A percentile compares a stretch with the other conserved stretches of the same genome.
phyloP scores from a whole-genome alignment of 2,797 vertebrate species.

The Echeneis naucrates region DNA sequence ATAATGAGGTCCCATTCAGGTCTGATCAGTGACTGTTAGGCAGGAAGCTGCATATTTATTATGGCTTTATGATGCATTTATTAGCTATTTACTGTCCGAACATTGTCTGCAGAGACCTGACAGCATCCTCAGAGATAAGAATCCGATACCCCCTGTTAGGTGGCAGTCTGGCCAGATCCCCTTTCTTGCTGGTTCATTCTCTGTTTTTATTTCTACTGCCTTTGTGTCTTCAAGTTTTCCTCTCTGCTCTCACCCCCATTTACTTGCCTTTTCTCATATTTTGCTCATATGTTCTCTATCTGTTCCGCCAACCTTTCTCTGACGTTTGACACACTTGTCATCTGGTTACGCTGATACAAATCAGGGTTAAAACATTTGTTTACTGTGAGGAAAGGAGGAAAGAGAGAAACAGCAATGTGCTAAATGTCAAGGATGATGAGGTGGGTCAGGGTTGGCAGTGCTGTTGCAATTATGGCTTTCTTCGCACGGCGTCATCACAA shows the following conservation, averaged over 20 bases:
- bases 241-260: not conserved
- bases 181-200: constrained; percentile 43
- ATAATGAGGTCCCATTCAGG: constrained; percentile 78
- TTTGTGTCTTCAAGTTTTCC: not conserved
- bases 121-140: constrained; percentile 83
- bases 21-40: constrained; percentile 76
- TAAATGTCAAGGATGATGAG: constrained; percentile 86
- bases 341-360: constrained; percentile 74
- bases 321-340: constrained; percentile 57
- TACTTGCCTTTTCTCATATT: not conserved
- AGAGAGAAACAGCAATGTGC: constrained; percentile 45
- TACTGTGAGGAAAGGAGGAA: constrained; percentile 56
- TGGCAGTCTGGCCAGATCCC: constrained; percentile 64
- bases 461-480: constrained; percentile 70
- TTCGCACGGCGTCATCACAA: constrained; percentile 69
- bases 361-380: constrained; percentile 77
- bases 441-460: constrained; percentile 75
- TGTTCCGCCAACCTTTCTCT: constrained; percentile 7
- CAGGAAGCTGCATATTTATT: constrained; percentile 84
- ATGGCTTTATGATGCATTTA: constrained; percentile 84
- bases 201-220: constrained; percentile 14
- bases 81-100: constrained; percentile 80
- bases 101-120: constrained; percentile 78
- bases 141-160: constrained; percentile 74
- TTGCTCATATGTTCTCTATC: not conserved